These are phyloP conservation scores for Alethe castanea DNA, from an alignment of 2,113 vertebrate species.

Conservation along the genomic window DNA sequence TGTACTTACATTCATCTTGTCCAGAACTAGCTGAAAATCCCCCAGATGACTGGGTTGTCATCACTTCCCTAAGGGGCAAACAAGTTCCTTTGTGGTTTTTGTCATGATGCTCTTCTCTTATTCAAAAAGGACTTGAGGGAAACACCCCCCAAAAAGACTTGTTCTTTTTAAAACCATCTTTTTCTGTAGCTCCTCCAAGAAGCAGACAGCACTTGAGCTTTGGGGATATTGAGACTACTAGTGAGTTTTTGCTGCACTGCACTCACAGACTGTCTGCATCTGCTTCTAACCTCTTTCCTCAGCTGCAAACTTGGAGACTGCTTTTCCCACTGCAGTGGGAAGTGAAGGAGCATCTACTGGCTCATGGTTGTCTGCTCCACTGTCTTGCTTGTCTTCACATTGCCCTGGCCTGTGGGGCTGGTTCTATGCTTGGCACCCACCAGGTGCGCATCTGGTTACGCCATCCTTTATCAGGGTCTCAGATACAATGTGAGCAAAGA, in stretches of 20 bases:
- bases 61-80: neutral
- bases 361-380: neutral
- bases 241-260: neutral
- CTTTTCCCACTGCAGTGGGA: neutral
- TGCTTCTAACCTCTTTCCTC: neutral
- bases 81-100: neutral
- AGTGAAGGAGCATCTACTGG: neutral
- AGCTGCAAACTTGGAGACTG: neutral
- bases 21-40: neutral
- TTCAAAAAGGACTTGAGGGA: neutral
- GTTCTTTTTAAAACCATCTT: neutral
- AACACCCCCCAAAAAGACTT: neutral
- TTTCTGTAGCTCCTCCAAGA: neutral
- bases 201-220: neutral
- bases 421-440: neutral
- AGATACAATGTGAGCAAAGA: fast-evolving
- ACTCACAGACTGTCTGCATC: neutral
- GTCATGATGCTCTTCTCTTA: neutral
- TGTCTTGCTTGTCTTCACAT: fast-evolving
- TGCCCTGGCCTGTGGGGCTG: fast-evolving
- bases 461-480: neutral
- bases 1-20: neutral
- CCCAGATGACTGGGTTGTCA: neutral
- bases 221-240: neutral
- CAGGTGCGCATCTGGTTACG: fast-evolving